Percentiles rank a stretch among this genome's conserved stretches.
These are phyloP conservation scores for Pelosia muscerda DNA, from an alignment of 2,888 invertebrate genomes.

Conservation along the genomic window DNA sequence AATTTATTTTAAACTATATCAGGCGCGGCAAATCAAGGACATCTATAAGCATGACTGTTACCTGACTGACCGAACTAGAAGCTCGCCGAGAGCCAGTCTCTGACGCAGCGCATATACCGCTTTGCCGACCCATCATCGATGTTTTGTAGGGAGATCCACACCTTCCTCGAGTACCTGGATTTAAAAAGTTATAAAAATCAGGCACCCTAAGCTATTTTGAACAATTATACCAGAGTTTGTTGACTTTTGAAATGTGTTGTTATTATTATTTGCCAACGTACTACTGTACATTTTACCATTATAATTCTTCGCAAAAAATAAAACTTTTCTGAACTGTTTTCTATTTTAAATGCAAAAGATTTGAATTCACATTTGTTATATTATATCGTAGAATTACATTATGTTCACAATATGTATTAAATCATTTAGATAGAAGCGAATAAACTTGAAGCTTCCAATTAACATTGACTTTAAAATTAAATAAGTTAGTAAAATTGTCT, in stretches of 20 bases:
- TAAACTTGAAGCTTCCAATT: neutral
- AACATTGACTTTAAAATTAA: neutral
- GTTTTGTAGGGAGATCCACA: conserved; percentile 89
- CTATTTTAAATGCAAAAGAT: too few species aligned
- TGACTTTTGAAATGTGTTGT: neutral
- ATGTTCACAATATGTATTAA: neutral
- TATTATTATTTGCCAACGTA: too few species aligned
- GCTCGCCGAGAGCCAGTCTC: conserved; percentile 89
- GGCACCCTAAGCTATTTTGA: neutral
- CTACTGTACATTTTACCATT: too few species aligned
- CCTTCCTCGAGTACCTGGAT: conserved; percentile 72
- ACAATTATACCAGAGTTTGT: neutral
- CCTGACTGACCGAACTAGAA: conserved; percentile 92
- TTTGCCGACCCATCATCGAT: conserved; percentile 78
- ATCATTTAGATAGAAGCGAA: neutral
- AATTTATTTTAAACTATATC: too few species aligned
- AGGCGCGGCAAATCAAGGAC: conserved; percentile 7
- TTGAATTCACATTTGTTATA: too few species aligned
- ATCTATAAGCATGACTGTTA: conserved; percentile 57
- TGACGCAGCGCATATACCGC: conserved; percentile 77
- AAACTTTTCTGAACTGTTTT: too few species aligned
- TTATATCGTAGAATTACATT: neutral
- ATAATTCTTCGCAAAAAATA: too few species aligned
- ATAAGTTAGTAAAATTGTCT: neutral
- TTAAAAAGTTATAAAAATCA: neutral